A percentile compares a stretch with the other conserved stretches of the same genome.
Evolutionary conservation across 2,797 vertebrate species (phyloP).

Genomic region (Prunella strophiata): DNA sequence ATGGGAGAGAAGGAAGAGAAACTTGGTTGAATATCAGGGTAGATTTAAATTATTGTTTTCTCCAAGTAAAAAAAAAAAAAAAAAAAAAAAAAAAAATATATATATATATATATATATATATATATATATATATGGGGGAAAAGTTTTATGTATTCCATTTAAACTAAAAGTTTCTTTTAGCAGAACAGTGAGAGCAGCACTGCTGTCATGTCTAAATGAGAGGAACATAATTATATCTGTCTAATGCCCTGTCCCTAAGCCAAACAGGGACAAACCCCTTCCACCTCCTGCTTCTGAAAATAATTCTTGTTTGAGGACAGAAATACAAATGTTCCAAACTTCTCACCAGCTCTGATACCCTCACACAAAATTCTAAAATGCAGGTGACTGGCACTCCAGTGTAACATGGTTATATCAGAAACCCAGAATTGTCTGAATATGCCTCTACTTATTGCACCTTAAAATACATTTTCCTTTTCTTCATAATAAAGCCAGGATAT

Average conservation of each 20-base stretch:
- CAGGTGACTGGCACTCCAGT: neutral
- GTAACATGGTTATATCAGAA: neutral
- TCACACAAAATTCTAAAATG: accelerated
- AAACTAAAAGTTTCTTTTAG: neutral
- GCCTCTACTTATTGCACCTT: neutral
- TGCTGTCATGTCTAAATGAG: neutral
- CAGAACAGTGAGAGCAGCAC: neutral
- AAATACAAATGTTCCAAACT: neutral
- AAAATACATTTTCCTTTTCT: neutral
- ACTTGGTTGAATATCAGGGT: neutral
- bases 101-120: no score
- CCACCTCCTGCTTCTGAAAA: neutral
- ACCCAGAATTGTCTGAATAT: neutral
- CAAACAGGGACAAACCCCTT: neutral
- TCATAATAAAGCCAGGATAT: neutral
- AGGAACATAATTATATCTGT: neutral
- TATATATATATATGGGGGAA: neutral
- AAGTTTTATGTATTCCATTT: neutral
- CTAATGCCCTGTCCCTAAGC: neutral
- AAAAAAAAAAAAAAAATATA: no score
- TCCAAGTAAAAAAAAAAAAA: neutral
- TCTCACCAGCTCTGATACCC: neutral
- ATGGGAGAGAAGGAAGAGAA: slow-evolving; percentile 19
- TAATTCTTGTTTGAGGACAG: neutral
- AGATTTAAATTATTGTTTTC: slow-evolving; percentile 17